Evolutionary conservation across 2,113 vertebrate genomes (phyloP).

Genomic region (Anseranas semipalmata): DNA sequence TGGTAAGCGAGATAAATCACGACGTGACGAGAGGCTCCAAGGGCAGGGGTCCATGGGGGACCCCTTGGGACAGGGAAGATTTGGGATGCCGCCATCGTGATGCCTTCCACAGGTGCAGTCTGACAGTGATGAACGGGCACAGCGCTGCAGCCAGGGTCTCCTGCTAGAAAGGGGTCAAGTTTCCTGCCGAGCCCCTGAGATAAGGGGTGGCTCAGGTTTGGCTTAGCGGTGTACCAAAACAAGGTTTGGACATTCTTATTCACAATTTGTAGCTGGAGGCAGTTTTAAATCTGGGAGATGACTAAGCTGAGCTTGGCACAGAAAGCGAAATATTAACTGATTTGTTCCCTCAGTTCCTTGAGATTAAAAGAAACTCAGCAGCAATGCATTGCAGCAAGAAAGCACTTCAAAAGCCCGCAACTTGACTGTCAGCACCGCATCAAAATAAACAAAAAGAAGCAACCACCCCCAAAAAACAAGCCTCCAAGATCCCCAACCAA

Average conservation of each 20-base stretch:
- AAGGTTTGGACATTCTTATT: not conserved
- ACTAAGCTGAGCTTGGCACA: not conserved
- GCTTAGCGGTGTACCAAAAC: not conserved
- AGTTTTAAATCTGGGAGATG: not conserved
- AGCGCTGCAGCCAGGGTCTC: not conserved
- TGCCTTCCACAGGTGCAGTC: not conserved
- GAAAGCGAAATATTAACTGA: not conserved
- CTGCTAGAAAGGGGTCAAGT: not conserved
- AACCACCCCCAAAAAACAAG: not conserved
- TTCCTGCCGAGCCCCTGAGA: not conserved
- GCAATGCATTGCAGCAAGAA: not conserved
- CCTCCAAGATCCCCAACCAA: constrained; percentile 1
- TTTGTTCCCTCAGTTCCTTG: not conserved
- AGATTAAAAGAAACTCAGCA: not conserved
- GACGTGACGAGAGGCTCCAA: not conserved
- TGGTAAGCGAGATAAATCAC: not conserved
- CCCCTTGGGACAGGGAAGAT: not conserved
- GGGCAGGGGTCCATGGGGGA: not conserved
- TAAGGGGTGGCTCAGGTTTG: not conserved
- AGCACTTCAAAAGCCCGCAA: not conserved
- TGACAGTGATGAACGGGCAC: constrained; percentile 35
- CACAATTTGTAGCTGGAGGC: not conserved
- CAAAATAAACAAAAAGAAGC: not conserved
- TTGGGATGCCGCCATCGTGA: not conserved
- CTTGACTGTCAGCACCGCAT: not conserved